These are phyloP conservation scores for Parascotia fuliginaria DNA, from an alignment of 2,888 invertebrate species.

Conservation along the genomic window DNA sequence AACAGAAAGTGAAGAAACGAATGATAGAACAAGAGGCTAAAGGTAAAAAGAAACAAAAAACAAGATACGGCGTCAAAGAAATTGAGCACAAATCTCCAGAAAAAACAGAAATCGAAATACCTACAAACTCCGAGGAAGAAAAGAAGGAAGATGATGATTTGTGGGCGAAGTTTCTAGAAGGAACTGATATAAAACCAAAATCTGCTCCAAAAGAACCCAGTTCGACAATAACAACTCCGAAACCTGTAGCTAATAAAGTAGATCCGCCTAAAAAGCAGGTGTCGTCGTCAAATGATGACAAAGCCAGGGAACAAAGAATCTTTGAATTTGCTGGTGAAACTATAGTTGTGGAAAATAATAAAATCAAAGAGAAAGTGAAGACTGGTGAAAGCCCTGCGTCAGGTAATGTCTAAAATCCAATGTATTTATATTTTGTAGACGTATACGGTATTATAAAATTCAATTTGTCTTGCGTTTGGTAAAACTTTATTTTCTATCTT, in stretches of 20 bases:
- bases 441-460: too few species aligned
- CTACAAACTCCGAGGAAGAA: conserved; percentile 85
- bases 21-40: conserved; percentile 54
- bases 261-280: conserved; percentile 32
- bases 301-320: conserved; percentile 87
- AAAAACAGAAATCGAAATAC: conserved; percentile 50
- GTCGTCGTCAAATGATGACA: conserved; percentile 68
- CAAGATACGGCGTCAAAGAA: conserved; percentile 45
- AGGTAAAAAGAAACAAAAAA: conserved; percentile 62
- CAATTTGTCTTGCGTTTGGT: too few species aligned
- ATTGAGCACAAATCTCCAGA: conserved; percentile 54
- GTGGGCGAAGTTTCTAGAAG: conserved; percentile 92
- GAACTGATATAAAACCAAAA: conserved; percentile 84
- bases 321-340: conserved; percentile 96
- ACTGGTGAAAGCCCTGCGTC: conserved; percentile 56
- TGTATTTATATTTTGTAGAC: too few species aligned
- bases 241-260: conserved; percentile 28
- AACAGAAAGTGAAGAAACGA: conserved; percentile 66
- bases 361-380: conserved; percentile 74
- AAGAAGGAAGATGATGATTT: conserved; percentile 91
- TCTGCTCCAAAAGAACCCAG: conserved; percentile 41
- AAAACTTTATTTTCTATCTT: neutral
- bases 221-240: conserved; percentile 28
- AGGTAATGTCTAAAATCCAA: too few species aligned
- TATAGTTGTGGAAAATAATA: conserved; percentile 83